Base-by-base conservation (phyloP, 35 echinoderm and acorn worm genomes). In the Lytechinus pictus region DNA sequence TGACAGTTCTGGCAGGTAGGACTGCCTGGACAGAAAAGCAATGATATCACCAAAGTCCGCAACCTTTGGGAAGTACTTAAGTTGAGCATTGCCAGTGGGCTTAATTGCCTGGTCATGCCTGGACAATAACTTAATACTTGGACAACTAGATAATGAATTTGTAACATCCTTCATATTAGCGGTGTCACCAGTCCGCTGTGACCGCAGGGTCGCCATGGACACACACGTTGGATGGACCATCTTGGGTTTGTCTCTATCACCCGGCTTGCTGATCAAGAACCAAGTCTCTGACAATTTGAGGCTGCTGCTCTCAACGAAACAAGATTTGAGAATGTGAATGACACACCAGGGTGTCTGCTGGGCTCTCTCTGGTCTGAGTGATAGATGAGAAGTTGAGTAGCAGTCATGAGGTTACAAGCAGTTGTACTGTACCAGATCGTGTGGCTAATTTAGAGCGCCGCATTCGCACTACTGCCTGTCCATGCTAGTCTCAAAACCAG, bases 111-210 rank as follows among this genome's bases (percentile, higher is more conserved):
- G 92, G 92, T 93, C 92, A 57, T 54, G 92, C 54, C 28, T 93
- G 11, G 92, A 93, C 92, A 93, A 93, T 93, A 93, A 93, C 52
- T 93, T 93, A 93, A 93, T 93, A 57, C n/a, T 57, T 57, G 52
- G 92, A 93, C 92, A 93, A 93, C 29, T 57, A 93, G 92, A 28
- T 93, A 93, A 93, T 93, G 92, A 93, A 93, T 93, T 93, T 93
- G 92, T n/a, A 55, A 93, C 92, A 93, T 93, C 92, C 92, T 93
- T 93, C 54, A 53, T 54, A 93, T 93, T 93, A 93, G 9, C 57
- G 57, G 92, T 54, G 92, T 93, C 92, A 93, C 92, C 92, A 93
- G 28, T 57, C 13, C 92, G 92, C 92, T 93, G 92, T 57, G 92
- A 93, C 92, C 92, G 92, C 92, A 93, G 92, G 92, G 92, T 93